A percentile compares a stretch with the other conserved stretches of the same genome.
Evolutionary conservation across 2,797 vertebrate species (phyloP).

Genomic region (Pangasius larnaudii): DNA sequence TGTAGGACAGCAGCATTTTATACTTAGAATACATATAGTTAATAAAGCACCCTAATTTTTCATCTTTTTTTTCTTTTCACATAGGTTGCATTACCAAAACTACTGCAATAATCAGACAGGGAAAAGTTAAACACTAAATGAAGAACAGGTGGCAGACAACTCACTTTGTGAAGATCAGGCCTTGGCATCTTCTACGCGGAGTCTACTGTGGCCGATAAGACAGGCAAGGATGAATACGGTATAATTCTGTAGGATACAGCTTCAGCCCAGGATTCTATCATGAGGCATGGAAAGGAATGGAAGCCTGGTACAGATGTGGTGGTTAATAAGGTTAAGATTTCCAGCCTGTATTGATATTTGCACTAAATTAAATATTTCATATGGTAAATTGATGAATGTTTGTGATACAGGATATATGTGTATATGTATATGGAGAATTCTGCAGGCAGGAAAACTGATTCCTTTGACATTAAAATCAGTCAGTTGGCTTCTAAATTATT

Average conservation of each 20-base stretch:
- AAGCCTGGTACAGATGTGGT: conserved; percentile 57
- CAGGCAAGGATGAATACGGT: conserved; percentile 43
- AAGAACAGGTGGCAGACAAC: conserved; percentile 58
- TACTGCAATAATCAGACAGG: conserved; percentile 71
- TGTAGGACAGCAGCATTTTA: background rate
- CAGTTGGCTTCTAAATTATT: background rate
- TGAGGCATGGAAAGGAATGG: conserved; percentile 69
- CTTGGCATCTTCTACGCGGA: conserved; percentile 50
- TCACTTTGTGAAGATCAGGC: conserved; percentile 61
- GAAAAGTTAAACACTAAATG: conserved; percentile 37
- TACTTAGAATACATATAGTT: background rate
- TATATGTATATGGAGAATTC: conserved; percentile 47
- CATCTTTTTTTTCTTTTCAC: conserved; percentile 17
- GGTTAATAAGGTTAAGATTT: conserved; percentile 53
- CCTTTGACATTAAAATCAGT: background rate
- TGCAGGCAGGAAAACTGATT: background rate
- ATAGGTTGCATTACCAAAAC: conserved; percentile 79
- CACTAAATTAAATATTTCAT: conserved; percentile 71
- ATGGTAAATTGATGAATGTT: conserved; percentile 52
- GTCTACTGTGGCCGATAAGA: conserved; percentile 39
- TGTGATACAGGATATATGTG: conserved; percentile 16
- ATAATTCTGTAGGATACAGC: conserved; percentile 55
- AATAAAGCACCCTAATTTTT: background rate
- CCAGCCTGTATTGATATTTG: conserved; percentile 69
- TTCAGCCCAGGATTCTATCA: conserved; percentile 69